These are phyloP conservation scores for Egretta garzetta DNA, from an alignment of 2,113 vertebrate species.

Conservation along the genomic window DNA sequence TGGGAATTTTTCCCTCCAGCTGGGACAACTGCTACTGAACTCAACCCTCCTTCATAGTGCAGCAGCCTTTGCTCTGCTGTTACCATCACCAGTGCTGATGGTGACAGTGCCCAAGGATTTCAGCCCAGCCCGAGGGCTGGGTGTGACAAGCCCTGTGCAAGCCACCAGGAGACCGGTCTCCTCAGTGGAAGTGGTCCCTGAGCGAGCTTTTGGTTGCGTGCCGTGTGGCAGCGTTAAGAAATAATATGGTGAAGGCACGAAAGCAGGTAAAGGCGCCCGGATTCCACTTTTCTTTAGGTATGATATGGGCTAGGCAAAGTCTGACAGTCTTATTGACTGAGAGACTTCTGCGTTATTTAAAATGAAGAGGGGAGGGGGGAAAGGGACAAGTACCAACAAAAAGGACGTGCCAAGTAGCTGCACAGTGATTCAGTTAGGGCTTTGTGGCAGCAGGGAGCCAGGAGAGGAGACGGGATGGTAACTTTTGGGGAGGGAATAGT, in stretches of 20 bases:
- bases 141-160: background rate
- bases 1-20: background rate
- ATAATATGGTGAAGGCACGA: background rate
- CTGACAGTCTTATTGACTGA: background rate
- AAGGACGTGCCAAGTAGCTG: background rate
- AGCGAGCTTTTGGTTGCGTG: background rate
- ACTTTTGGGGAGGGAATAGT: background rate
- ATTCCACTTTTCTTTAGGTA: background rate
- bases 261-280: background rate
- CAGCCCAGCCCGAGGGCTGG: background rate
- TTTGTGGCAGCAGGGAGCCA: background rate
- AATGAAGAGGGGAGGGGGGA: background rate
- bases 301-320: background rate
- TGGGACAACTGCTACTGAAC: background rate
- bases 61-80: background rate
- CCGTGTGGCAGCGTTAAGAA: background rate
- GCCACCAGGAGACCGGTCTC: background rate
- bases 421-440: background rate
- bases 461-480: background rate
- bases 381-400: background rate
- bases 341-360: background rate
- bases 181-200: fast-evolving
- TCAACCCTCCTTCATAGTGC: fast-evolving
- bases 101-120: background rate
- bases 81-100: background rate